A percentile compares a stretch with the other conserved stretches of the same genome.
phyloP scores from a whole-genome alignment of 2,113 vertebrate genomes.

The Bubo blakistoni region DNA sequence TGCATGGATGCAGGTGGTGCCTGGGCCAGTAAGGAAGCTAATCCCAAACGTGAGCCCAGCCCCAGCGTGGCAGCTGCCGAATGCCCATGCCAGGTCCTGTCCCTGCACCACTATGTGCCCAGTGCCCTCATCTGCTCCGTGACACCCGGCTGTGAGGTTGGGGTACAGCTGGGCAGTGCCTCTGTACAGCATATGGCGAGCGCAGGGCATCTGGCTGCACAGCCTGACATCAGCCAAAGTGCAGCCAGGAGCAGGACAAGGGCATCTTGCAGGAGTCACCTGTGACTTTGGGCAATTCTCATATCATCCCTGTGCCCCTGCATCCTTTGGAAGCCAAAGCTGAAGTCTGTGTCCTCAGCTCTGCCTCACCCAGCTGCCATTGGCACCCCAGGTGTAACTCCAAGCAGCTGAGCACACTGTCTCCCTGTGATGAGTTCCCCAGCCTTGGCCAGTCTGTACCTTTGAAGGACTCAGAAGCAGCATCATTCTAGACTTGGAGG shows the following conservation, averaged over 20 bases:
- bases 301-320: not conserved
- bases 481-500: not conserved
- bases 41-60: accelerated
- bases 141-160: not conserved
- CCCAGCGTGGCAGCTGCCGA: not conserved
- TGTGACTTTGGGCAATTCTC: not conserved
- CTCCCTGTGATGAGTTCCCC: not conserved
- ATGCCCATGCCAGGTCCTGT: not conserved
- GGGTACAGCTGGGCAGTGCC: not conserved
- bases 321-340: accelerated
- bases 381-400: not conserved
- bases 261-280: not conserved
- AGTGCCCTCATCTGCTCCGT: not conserved
- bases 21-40: accelerated
- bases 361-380: not conserved
- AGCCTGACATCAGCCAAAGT: not conserved
- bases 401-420: accelerated
- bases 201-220: not conserved
- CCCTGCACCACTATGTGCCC: not conserved
- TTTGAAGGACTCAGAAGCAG: not conserved
- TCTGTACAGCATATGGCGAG: accelerated
- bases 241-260: not conserved
- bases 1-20: too few relatives aligned
- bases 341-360: not conserved
- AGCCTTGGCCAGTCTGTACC: not conserved